A percentile compares a stretch with the other conserved stretches of the same genome.
Evolutionary conservation across 2,888 invertebrate genomes (phyloP).

Genomic region (Lasioglossum morio): DNA sequence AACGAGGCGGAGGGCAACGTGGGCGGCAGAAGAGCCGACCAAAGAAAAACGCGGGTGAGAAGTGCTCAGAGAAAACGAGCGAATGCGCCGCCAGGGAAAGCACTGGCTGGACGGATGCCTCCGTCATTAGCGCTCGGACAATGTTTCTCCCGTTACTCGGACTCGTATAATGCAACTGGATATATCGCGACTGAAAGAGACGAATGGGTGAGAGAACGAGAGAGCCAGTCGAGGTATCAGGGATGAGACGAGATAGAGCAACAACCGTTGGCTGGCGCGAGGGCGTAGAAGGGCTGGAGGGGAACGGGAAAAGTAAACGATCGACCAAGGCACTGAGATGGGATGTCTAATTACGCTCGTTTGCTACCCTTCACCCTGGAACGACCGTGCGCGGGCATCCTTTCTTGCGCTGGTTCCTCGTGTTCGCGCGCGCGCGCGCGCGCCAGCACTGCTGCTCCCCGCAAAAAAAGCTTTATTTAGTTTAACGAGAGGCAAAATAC

Average conservation of each 20-base stretch:
- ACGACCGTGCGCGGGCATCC: constrained; percentile 46
- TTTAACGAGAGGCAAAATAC: constrained; percentile 70
- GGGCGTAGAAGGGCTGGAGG: neutral
- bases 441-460: neutral
- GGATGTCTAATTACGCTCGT: constrained; percentile 76
- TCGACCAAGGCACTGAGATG: constrained; percentile 59
- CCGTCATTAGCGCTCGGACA: constrained; percentile 65
- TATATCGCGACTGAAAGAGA: constrained; percentile 71
- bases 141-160: constrained; percentile 58
- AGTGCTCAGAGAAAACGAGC: neutral
- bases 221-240: constrained; percentile 33
- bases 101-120: constrained; percentile 30
- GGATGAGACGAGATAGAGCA: constrained; percentile 56
- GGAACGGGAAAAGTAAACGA: constrained; percentile 54
- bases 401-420: constrained; percentile 57
- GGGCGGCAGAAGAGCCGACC: neutral
- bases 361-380: constrained; percentile 66
- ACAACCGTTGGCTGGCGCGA: constrained; percentile 3
- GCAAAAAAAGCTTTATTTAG: constrained; percentile 63
- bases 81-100: constrained; percentile 4
- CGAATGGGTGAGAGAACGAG: constrained; percentile 51
- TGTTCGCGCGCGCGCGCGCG: constrained; percentile 30
- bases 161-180: constrained; percentile 73
- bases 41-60: constrained; percentile 2
- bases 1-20: neutral